Evolutionary conservation across 2,888 invertebrate species (phyloP).

Genomic region (Chymomyza procnemis): DNA sequence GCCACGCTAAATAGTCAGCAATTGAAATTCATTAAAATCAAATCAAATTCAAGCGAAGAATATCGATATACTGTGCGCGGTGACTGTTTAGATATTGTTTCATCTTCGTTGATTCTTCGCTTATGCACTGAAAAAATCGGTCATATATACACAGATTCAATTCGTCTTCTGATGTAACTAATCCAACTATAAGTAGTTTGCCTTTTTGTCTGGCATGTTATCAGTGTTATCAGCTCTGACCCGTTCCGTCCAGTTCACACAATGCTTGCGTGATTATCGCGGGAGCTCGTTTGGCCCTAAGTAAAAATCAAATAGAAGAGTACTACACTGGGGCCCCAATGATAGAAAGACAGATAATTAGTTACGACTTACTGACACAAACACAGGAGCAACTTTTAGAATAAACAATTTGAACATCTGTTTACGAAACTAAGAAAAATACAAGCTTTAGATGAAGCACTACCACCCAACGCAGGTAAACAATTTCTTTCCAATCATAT

Average conservation of each 20-base stretch:
- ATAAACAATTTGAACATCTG: slow-evolving; percentile 2
- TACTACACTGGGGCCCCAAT: background rate
- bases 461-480: background rate
- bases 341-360: background rate
- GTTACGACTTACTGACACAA: background rate
- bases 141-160: background rate
- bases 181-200: background rate
- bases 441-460: background rate
- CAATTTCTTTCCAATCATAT: background rate
- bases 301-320: slow-evolving; percentile 2
- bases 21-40: slow-evolving; percentile 43
- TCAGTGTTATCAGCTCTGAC: background rate
- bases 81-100: background rate
- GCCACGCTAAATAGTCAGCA: slow-evolving; percentile 30
- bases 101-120: background rate
- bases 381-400: background rate
- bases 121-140: background rate
- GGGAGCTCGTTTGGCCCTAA: background rate
- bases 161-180: background rate
- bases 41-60: slow-evolving; percentile 28
- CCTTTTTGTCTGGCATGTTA: slow-evolving; percentile 17
- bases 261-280: background rate
- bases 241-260: background rate
- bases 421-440: background rate
- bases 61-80: background rate